Evolutionary conservation across 2,113 vertebrate genomes (phyloP).

Genomic region (Sterna hirundo): DNA sequence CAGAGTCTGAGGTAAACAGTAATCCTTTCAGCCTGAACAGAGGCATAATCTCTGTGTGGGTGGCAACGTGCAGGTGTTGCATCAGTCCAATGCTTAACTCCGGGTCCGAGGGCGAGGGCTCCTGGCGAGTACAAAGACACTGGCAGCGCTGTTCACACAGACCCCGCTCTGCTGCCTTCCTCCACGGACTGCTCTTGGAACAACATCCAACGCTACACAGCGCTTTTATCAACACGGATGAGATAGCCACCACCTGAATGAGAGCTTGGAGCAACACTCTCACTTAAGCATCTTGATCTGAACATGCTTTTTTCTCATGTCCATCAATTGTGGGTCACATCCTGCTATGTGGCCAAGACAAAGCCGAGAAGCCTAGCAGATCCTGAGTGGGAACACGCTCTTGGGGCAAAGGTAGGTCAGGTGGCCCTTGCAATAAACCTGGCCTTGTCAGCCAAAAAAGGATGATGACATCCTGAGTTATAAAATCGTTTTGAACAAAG

Average conservation of each 20-base stretch:
- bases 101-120: rapidly evolving
- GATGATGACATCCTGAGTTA: neutral
- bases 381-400: too few relatives aligned
- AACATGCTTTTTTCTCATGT: neutral
- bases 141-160: neutral
- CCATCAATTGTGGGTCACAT: neutral
- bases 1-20: neutral
- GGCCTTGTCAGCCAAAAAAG: neutral
- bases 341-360: neutral
- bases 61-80: neutral
- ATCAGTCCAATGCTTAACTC: neutral
- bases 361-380: neutral
- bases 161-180: neutral
- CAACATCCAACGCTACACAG: rapidly evolving
- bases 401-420: neutral
- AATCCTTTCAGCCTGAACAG: neutral
- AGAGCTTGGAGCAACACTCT: neutral
- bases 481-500: neutral
- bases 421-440: neutral
- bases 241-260: neutral
- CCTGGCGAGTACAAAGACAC: rapidly evolving
- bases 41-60: neutral
- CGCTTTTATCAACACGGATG: neutral
- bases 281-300: neutral
- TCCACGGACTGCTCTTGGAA: neutral